A percentile compares a stretch with the other conserved stretches of the same genome.
phyloP scores from a whole-genome alignment of 92 coral and sea anemone genomes.

The Actinostola sp. region DNA sequence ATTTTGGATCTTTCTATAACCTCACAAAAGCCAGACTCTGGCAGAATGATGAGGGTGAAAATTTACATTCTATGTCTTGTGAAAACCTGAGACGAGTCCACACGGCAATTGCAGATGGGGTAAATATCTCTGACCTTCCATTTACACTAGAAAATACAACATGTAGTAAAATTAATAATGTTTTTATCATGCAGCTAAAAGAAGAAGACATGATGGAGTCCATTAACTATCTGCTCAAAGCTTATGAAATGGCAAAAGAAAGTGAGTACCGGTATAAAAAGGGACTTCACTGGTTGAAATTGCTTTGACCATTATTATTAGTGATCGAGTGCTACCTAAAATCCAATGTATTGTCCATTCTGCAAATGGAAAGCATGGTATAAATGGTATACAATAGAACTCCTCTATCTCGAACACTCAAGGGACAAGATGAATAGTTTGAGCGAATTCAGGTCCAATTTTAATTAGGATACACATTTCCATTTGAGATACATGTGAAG shows the following conservation, averaged over 20 bases:
- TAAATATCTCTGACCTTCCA: slow-evolving; percentile 17
- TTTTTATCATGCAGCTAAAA: slow-evolving; percentile 50
- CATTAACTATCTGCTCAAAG: slow-evolving; percentile 81
- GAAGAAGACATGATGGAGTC: slow-evolving; percentile 72
- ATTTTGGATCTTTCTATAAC: slow-evolving; percentile 90
- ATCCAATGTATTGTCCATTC: no score
- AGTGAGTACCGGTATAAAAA: slow-evolving; percentile 66
- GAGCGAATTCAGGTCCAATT: no score
- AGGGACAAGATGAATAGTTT: no score
- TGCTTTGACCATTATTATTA: background rate
- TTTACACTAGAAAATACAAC: background rate
- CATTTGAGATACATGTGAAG: no score
- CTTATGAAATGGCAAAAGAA: slow-evolving; percentile 99
- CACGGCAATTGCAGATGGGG: slow-evolving; percentile 87
- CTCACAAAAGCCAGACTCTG: slow-evolving; percentile 91
- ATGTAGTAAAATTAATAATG: background rate
- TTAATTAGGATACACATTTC: no score
- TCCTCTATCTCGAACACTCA: no score
- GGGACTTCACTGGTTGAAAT: background rate
- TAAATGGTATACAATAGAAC: no score
- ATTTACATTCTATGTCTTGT: slow-evolving; percentile 87
- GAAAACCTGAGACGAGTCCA: slow-evolving; percentile 90
- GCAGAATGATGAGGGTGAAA: slow-evolving; percentile 93
- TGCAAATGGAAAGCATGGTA: no score
- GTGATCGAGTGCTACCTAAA: no score